Conservation (phyloP, 2,888 invertebrate species). For the Gymnocheta viridis region DNA sequence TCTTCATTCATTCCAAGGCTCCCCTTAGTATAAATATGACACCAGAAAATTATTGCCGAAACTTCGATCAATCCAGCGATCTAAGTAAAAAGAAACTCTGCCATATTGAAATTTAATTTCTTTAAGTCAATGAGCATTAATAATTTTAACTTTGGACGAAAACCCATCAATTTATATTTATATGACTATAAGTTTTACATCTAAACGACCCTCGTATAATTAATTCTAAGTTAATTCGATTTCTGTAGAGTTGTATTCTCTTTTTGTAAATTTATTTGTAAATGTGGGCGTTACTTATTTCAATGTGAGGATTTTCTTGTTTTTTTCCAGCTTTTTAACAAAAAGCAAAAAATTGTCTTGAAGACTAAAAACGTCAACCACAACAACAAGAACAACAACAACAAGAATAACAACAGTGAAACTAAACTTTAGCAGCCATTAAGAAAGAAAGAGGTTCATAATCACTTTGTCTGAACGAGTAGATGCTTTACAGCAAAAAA, state of each 20-base stretch:
- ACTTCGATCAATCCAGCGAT: no score
- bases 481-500: constrained; percentile 45
- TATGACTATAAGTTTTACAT: neutral
- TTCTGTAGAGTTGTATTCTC: neutral
- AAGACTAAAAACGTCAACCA: constrained; percentile 3
- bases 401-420: constrained; percentile 15
- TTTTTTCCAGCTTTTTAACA: constrained; percentile 23
- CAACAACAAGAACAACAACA: constrained; percentile 26
- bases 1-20: no score
- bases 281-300: constrained; percentile 68
- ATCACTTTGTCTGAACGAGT: constrained; percentile 50
- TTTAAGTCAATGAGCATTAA: no score
- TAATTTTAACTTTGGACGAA: no score
- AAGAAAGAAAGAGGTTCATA: constrained; percentile 59
- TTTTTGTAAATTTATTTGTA: constrained; percentile 61
- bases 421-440: constrained; percentile 64
- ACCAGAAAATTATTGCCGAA: no score
- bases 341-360: constrained; percentile 33
- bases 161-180: neutral
- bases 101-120: no score
- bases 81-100: no score
- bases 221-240: neutral
- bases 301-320: constrained; percentile 44
- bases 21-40: no score
- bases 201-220: constrained; percentile 10